Evolutionary conservation across 2,888 invertebrate genomes (phyloP).

Genomic region (Hypolimnas misippus): DNA sequence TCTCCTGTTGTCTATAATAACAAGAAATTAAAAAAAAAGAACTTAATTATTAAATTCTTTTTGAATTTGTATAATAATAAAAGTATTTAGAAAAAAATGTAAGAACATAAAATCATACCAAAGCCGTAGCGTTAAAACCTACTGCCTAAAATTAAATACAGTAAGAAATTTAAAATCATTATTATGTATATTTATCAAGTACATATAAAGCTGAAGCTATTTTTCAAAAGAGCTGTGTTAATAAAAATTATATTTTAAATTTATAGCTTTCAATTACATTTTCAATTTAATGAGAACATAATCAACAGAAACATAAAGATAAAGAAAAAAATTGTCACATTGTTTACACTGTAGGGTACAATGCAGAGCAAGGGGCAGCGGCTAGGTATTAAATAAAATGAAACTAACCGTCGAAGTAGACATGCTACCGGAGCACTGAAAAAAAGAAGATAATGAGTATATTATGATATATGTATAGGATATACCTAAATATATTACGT

Average conservation of each 20-base stretch:
- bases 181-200: too few relatives aligned
- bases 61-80: neutral
- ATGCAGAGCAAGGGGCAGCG: neutral
- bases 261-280: too few relatives aligned
- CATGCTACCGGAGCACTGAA: conserved; percentile 56
- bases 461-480: too few relatives aligned
- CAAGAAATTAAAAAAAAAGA: conserved; percentile 35
- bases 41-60: neutral
- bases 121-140: conserved; percentile 58
- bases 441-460: too few relatives aligned
- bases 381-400: neutral
- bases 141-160: conserved; percentile 49
- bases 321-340: too few relatives aligned
- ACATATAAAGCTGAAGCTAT: too few relatives aligned
- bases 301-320: too few relatives aligned
- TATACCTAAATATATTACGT: too few relatives aligned
- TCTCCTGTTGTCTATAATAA: conserved; percentile 52
- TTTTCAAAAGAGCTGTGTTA: too few relatives aligned
- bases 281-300: too few relatives aligned
- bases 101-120: conserved; percentile 47
- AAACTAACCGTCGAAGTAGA: conserved; percentile 52
- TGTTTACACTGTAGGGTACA: too few relatives aligned
- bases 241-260: too few relatives aligned
- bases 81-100: neutral
- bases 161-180: neutral